Evolutionary conservation across 2,888 invertebrate species (phyloP).

Genomic region (Synanthedon tipuliformis): DNA sequence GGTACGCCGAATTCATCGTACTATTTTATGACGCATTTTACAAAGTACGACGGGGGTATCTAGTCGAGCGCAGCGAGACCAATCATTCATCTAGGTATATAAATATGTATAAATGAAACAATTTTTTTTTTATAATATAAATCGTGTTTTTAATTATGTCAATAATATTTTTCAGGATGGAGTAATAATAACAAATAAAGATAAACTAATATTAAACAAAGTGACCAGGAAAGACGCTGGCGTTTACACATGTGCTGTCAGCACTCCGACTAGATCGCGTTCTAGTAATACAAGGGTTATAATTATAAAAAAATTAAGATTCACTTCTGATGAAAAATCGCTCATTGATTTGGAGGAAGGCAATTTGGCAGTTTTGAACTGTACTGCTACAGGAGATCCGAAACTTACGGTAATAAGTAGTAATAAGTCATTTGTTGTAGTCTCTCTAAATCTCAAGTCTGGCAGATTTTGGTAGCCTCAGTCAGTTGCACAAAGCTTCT

Average conservation of each 20-base stretch:
- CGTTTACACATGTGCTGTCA: slow-evolving; percentile 34
- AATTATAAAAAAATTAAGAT: slow-evolving; percentile 29
- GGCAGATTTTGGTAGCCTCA: no score
- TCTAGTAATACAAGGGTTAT: slow-evolving; percentile 17
- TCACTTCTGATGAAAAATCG: slow-evolving; percentile 14
- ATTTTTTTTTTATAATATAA: no score
- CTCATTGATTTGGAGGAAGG: slow-evolving; percentile 16
- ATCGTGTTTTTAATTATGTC: no score
- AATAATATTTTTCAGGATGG: slow-evolving; percentile 18
- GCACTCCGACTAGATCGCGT: slow-evolving; percentile 13
- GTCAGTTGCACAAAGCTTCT: no score
- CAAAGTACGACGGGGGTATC: no score
- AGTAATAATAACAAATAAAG: slow-evolving; percentile 8
- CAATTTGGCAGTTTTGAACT: slow-evolving; percentile 15
- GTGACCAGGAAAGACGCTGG: slow-evolving; percentile 22
- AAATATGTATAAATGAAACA: no score
- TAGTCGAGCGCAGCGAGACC: no score
- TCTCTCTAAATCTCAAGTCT: no score
- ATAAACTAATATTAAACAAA: slow-evolving; percentile 16
- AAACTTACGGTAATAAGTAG: slow-evolving; percentile 19
- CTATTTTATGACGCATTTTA: no score
- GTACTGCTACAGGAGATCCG: slow-evolving; percentile 24
- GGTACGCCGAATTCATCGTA: no score
- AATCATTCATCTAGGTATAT: no score
- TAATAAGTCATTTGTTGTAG: no score